phyloP scores from a whole-genome alignment of 1,140 invertebrate species.

The Brachionus manjavacas region DNA sequence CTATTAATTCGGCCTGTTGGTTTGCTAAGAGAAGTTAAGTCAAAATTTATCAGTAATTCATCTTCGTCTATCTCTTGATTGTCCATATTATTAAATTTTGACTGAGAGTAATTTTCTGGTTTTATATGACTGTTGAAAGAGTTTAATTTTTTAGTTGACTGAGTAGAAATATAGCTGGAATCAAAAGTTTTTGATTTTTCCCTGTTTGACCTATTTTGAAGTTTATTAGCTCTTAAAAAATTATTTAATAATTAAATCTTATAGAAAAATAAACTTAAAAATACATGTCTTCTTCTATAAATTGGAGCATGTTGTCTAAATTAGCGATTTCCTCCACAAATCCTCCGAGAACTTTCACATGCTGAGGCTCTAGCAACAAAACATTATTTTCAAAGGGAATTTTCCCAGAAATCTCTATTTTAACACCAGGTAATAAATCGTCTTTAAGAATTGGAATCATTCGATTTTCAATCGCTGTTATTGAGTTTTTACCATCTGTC shows the following conservation, averaged over 20 bases:
- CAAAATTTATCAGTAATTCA: background rate
- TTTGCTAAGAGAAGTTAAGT: background rate
- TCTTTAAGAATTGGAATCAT: background rate
- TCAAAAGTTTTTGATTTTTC: conserved; percentile 16
- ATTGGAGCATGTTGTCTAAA: background rate
- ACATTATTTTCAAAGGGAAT: background rate
- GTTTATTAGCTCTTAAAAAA: background rate
- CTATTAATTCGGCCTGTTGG: background rate
- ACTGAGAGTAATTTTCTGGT: background rate
- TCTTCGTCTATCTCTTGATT: background rate
- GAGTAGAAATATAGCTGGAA: background rate
- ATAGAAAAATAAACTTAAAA: background rate
- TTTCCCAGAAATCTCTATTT: background rate
- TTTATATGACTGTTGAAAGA: background rate
- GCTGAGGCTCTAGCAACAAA: conserved; percentile 1
- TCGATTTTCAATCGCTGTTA: conserved; percentile 13
- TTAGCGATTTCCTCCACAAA: background rate
- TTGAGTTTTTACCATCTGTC: conserved; percentile 21
- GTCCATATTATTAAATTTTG: background rate
- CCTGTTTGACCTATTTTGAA: background rate
- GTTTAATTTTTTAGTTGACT: background rate
- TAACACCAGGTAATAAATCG: conserved; percentile 6
- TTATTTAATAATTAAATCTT: background rate
- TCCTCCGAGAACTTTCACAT: conserved; percentile 29
- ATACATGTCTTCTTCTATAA: conserved; percentile 37